A percentile compares a stretch with the other conserved stretches of the same genome.
phyloP scores from a whole-genome alignment of 2,797 vertebrate species.

The Hydrolagus colliei region DNA sequence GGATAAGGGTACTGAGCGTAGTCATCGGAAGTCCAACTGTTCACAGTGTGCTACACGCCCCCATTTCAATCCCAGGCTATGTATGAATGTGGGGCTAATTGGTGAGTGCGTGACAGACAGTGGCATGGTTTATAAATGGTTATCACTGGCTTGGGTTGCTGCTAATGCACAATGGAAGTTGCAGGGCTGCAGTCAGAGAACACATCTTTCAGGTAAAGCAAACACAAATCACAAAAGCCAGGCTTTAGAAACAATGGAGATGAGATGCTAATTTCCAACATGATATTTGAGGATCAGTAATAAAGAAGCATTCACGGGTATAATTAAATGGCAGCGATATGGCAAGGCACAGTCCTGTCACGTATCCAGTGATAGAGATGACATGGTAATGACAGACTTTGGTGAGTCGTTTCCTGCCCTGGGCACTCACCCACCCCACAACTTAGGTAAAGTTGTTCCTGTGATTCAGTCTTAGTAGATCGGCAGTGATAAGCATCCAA shows the following conservation, averaged over 20 bases:
- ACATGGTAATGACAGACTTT: not conserved
- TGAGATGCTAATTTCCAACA: too few species aligned
- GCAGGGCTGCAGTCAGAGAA: not conserved
- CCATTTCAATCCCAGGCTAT: not conserved
- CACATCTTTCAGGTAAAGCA: not conserved
- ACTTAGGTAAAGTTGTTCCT: not conserved
- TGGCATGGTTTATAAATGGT: too few species aligned
- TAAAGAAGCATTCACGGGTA: not conserved
- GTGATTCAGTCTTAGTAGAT: not conserved
- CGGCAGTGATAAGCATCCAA: not conserved
- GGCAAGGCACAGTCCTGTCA: not conserved
- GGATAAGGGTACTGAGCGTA: not conserved
- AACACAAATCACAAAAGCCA: too few species aligned
- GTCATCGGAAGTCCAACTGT: not conserved
- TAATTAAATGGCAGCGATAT: not conserved
- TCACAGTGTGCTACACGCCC: not conserved
- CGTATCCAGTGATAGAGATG: not conserved
- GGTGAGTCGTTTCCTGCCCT: not conserved
- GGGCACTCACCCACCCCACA: not conserved
- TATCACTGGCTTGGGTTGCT: too few species aligned
- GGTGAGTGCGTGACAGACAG: not conserved
- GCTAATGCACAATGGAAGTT: not conserved
- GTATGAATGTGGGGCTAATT: too few species aligned
- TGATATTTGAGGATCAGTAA: too few species aligned
- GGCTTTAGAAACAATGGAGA: too few species aligned